A percentile compares a stretch with the other conserved stretches of the same genome.
phyloP scores from a whole-genome alignment of 2,113 vertebrate species.

The Corythornis madagascariensis region DNA sequence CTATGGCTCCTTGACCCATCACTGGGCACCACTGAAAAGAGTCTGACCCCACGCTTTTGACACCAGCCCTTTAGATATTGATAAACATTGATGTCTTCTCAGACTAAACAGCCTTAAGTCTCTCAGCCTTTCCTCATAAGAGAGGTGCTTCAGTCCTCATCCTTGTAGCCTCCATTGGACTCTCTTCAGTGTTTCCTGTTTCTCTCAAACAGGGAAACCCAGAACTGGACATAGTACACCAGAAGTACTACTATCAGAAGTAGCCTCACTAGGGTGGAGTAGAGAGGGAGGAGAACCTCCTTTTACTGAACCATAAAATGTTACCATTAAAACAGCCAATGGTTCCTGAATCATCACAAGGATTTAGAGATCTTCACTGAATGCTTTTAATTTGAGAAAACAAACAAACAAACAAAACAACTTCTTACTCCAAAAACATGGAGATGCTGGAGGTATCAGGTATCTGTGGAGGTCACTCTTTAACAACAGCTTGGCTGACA shows the following conservation, averaged over 20 bases:
- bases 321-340: neutral
- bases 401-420: neutral
- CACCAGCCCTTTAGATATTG: no score
- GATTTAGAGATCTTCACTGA: neutral
- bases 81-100: no score
- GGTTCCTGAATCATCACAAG: neutral
- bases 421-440: neutral
- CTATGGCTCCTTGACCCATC: no score
- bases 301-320: neutral
- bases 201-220: neutral
- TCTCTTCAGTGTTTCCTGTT: neutral
- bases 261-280: neutral
- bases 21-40: no score
- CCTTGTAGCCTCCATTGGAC: neutral
- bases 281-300: neutral
- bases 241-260: neutral
- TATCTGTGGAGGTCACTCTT: neutral
- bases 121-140: no score
- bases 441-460: neutral
- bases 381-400: neutral
- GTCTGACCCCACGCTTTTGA: no score
- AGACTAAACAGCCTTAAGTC: no score
- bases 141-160: no score
- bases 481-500: neutral
- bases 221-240: neutral